phyloP scores from a whole-genome alignment of 2,113 vertebrate genomes.

The Xyrauchen texanus region DNA sequence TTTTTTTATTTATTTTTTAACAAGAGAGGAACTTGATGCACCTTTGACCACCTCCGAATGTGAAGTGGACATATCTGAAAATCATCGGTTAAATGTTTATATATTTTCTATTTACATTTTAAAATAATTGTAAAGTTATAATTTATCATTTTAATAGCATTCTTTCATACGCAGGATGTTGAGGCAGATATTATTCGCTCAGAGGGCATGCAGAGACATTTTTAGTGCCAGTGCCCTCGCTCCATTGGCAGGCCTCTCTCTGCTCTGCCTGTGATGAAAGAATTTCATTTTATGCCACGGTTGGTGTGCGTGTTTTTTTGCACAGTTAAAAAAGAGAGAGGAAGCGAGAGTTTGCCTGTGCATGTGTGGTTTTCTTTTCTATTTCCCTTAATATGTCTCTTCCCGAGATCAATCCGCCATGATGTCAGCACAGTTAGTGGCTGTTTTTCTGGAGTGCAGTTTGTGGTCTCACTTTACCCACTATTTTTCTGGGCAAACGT shows the following conservation, averaged over 20 bases:
- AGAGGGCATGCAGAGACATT: conserved; percentile 6
- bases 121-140: conserved; percentile 6
- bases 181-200: conserved; percentile 13
- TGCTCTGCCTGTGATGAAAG: not conserved
- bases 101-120: not conserved
- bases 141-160: conserved; percentile 15
- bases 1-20: no score
- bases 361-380: not conserved
- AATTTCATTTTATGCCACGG: not conserved
- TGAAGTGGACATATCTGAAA: no score
- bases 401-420: no score
- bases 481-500: not conserved
- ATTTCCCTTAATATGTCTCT: not conserved
- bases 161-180: not conserved
- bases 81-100: no score
- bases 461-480: not conserved
- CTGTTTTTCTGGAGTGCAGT: not conserved
- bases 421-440: not conserved
- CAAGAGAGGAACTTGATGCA: no score
- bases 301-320: not conserved
- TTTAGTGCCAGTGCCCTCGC: not conserved
- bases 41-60: no score
- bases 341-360: not conserved
- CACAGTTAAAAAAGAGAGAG: not conserved
- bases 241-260: not conserved